Base-by-base conservation (phyloP, 1,140 invertebrate genomes). In the Paracyclopina nana region DNA sequence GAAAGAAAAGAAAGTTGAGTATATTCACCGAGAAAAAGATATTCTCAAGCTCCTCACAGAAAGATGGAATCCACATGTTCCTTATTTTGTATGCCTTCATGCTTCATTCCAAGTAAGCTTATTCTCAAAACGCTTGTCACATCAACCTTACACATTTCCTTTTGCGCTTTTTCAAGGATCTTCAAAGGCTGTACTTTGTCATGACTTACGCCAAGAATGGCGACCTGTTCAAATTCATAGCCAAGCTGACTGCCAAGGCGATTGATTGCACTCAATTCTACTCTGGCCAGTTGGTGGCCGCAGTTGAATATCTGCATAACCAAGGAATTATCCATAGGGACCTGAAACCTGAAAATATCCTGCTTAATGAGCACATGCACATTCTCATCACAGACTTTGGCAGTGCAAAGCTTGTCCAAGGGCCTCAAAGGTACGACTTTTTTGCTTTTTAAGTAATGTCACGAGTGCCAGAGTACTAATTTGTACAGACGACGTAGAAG, bases 301-400 rank as follows among this genome's bases (percentile, higher is more conserved):
- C 88, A 14, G 68, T 97, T 57, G 87, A 95, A 67, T 82, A 90
- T 61, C 74, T 99, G 57, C 87, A 96, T 62, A 72, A 75, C 12
- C 71, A 86, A 54, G 78, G 79, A 38, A 85, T 98, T 48, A 82
- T 97, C 58, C 94, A 98, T 65, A 77, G 87, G 57, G 70, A 72
- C 57, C 55, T 71, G 28, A 76, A 75, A 57, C 73, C 73, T 34
- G 73, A 75, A 59, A 75, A 75, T 57, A 71, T 75, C 55, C 58
- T 76, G n/a, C 57, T 75, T 28, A 83, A 85, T 67, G 83, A 91
- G 62, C 79, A 84, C 52, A 94, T 94, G 83, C 92, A 98, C 67
- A 80, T 96, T 54, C 72, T 91, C 57, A 81, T 98, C 34, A 90
- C 90, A 12, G 94, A 99, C 68, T 98, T 98, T 66, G 94, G 94